Percentiles rank a stretch among this genome's conserved stretches.
Conservation (phyloP, 2,888 invertebrate genomes). For the Oegoconia quadripuncta region DNA sequence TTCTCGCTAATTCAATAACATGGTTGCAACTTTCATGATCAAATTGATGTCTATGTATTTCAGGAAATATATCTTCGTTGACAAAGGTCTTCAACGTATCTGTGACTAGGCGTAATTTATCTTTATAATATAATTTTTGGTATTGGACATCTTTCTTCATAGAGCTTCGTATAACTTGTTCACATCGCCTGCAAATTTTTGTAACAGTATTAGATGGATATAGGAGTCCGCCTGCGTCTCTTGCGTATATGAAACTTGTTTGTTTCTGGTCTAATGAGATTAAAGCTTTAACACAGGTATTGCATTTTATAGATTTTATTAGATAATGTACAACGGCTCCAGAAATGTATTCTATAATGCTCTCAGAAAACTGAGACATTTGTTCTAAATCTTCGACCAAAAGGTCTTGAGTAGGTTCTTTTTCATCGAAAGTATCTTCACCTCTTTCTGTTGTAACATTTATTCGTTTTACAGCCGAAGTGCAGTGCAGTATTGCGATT, state of each 20-base stretch:
- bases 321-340: too few species aligned
- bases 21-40: conserved; percentile 10
- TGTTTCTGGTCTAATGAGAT: conserved; percentile 1
- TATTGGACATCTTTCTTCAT: too few species aligned
- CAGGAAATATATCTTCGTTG: conserved; percentile 10
- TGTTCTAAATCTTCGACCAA: too few species aligned
- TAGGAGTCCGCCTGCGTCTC: conserved; percentile 13
- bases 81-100: conserved; percentile 6
- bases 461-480: conserved; percentile 5
- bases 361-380: too few species aligned
- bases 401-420: too few species aligned
- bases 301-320: too few species aligned
- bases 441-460: conserved; percentile 4
- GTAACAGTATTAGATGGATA: conserved; percentile 15
- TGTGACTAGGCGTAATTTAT: conserved; percentile 1
- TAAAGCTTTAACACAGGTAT: conserved; percentile 12
- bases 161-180: conserved; percentile 10
- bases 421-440: not conserved
- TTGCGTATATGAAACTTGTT: conserved; percentile 9
- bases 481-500: conserved; percentile 9
- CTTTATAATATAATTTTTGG: conserved; percentile 5
- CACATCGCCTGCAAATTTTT: conserved; percentile 15
- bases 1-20: conserved; percentile 11
- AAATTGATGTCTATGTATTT: conserved; percentile 10
- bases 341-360: not conserved